These are phyloP conservation scores for Latheticus oryzae DNA, from an alignment of 2,888 invertebrate species.

Conservation along the genomic window DNA sequence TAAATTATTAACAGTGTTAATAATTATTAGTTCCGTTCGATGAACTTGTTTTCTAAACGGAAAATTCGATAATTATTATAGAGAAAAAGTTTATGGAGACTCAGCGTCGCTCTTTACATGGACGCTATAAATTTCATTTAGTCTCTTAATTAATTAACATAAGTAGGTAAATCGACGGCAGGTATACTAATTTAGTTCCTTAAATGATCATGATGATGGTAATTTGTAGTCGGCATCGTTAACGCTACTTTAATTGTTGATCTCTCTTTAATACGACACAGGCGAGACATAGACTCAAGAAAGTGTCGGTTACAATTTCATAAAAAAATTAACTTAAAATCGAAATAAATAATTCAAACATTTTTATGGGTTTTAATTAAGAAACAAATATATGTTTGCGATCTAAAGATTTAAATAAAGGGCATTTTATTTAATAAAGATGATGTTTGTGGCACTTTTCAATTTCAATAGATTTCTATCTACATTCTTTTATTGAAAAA, in stretches of 20 bases:
- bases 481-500: too few relatives aligned
- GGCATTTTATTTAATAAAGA: too few relatives aligned
- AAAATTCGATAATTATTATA: conserved; percentile 21
- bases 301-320: too few relatives aligned
- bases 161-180: conserved; percentile 35
- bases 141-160: conserved; percentile 37
- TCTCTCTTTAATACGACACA: conserved; percentile 9
- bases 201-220: conserved; percentile 25
- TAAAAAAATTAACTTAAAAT: too few relatives aligned
- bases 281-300: conserved; percentile 13
- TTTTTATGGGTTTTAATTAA: too few relatives aligned
- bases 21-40: conserved; percentile 30
- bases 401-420: too few relatives aligned
- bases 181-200: conserved; percentile 33
- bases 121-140: conserved; percentile 31
- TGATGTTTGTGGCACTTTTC: too few relatives aligned
- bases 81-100: conserved; percentile 11
- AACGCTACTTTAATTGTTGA: conserved; percentile 31
- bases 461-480: too few relatives aligned
- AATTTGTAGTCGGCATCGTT: conserved; percentile 31
- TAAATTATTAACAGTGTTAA: conserved; percentile 14
- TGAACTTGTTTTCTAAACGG: conserved; percentile 19
- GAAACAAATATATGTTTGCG: too few relatives aligned
- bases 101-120: conserved; percentile 12
- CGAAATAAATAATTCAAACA: too few relatives aligned